Evolutionary conservation across 2,113 vertebrate genomes (phyloP), one percentile per base, ranked within the genome.

Genomic region (Psammodynastes pulverulentus): DNA sequence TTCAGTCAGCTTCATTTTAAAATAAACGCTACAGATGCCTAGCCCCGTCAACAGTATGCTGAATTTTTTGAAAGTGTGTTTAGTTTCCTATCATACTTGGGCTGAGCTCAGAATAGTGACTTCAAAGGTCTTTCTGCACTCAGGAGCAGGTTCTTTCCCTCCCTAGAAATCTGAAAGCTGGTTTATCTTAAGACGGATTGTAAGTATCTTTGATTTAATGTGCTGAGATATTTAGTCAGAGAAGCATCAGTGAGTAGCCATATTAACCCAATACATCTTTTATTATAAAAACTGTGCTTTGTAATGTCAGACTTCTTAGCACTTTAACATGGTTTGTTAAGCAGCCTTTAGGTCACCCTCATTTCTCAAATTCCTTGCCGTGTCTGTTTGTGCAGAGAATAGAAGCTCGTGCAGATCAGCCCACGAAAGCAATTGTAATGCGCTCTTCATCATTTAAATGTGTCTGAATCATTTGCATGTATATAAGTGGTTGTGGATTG

Each of bases 191-290:
- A 98, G 98, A 99, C 97, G 98, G 98, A 99, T 99, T 98, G 96
- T 98, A 97, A 97, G 95, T 97, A 98, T 97, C 98, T 97, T 96
- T 98, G 98, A 98, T 98, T 98, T 98, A 97, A 98, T 98, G 97
- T 98, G 98, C 98, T 94, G 96, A 97, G 98, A 98, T 98, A 98
- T 98, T 99, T 98, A 98, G 98, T 98, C 98, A 99, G 98, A 98
- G 99, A 99, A 99, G 99, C 99, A 98, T 99, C 99, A 99, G 98
- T 99, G 99, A 98, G 98, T 99, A 98, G 97, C 98, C 98, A 98
- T 99, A 99, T 99, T 99, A 99, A 98, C 97, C 98, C 98, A 98
- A 99, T 99, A 99, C 97, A 99, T 99, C 99, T 99, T 99, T 98
- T 98, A 98, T 98, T 99, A 98, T 99, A 99, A 99, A 99, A 99